Evolutionary conservation across 2,888 invertebrate species (phyloP).

Genomic region (Troides oblongomaculatus): DNA sequence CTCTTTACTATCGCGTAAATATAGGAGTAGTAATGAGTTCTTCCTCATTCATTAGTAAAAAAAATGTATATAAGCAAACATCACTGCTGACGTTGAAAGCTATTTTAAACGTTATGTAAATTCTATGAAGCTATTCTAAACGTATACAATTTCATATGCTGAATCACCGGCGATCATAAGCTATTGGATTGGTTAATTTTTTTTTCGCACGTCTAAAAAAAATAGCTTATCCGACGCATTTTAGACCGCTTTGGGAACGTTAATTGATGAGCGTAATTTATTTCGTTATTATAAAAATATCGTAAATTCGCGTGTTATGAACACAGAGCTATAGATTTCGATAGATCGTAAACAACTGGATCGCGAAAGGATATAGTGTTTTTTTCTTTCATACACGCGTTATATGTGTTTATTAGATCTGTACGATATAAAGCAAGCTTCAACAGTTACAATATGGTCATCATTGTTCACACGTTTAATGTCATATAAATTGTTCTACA

Average conservation of each 20-base stretch:
- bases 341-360: conserved; percentile 23
- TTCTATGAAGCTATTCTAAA: conserved; percentile 11
- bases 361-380: conserved; percentile 22
- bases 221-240: conserved; percentile 11
- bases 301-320: conserved; percentile 10
- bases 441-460: neutral
- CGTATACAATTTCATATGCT: neutral
- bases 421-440: neutral
- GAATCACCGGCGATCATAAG: conserved; percentile 18
- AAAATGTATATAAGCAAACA: neutral
- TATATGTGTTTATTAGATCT: conserved; percentile 12
- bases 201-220: conserved; percentile 9
- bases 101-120: conserved; percentile 3
- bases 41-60: neutral
- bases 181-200: conserved; percentile 1
- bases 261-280: conserved; percentile 26
- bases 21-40: neutral
- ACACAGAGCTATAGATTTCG: conserved; percentile 8
- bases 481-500: neutral
- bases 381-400: conserved; percentile 10
- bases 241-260: conserved; percentile 4
- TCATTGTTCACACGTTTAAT: neutral
- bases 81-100: neutral
- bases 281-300: conserved; percentile 25
- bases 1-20: neutral